A percentile compares a stretch with the other conserved stretches of the same genome.
Conservation (phyloP, 2,888 invertebrate genomes). For the Teleogryllus oceanicus region DNA sequence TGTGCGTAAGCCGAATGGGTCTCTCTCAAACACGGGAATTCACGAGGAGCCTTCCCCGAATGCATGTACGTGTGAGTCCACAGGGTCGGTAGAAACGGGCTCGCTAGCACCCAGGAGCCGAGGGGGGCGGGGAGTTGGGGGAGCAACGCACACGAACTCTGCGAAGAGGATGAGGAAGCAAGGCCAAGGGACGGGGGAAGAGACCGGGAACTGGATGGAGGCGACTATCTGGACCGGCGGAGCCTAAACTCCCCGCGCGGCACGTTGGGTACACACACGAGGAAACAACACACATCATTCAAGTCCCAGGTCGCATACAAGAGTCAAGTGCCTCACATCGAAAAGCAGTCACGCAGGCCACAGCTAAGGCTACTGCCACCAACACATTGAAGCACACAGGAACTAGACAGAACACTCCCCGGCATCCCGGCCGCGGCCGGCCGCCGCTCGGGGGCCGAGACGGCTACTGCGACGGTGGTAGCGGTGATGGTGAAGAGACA, state of each 20-base stretch:
- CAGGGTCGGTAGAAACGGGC: neutral
- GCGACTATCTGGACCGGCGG: neutral
- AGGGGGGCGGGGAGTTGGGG: neutral
- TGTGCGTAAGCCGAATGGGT: no score
- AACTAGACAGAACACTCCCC: neutral
- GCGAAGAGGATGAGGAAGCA: neutral
- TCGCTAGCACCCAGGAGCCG: neutral
- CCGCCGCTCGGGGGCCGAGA: neutral
- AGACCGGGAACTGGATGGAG: neutral
- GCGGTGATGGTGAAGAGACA: neutral
- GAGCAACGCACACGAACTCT: neutral
- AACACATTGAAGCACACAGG: constrained; percentile 26
- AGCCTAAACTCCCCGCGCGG: neutral
- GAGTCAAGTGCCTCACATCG: constrained; percentile 12
- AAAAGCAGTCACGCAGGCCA: constrained; percentile 19
- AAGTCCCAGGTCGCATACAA: constrained; percentile 18
- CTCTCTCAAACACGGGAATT: neutral
- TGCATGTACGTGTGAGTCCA: neutral
- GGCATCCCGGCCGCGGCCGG: neutral
- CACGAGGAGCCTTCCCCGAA: constrained; percentile 1
- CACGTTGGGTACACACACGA: neutral
- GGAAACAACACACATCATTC: constrained; percentile 18
- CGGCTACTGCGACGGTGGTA: constrained; percentile 6
- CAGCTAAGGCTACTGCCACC: constrained; percentile 25
- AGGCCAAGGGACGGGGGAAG: neutral